Percentiles rank a stretch among this genome's conserved stretches.
Conservation (phyloP, 2,113 vertebrate species). For the Seriola quinqueradiata region DNA sequence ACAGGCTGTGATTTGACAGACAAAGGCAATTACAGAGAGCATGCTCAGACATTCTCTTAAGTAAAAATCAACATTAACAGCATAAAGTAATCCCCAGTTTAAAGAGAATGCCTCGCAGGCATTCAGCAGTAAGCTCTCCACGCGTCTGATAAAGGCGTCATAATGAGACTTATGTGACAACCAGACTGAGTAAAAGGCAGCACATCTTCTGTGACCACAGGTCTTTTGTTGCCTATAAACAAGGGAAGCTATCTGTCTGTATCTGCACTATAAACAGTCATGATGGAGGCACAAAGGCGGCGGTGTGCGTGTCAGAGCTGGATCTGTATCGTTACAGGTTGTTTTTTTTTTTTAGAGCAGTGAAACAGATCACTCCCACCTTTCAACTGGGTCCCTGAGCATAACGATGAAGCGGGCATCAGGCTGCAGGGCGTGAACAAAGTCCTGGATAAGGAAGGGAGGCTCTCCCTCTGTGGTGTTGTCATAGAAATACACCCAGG, state of each 20-base stretch:
- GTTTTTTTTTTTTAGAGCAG: neutral
- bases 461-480: constrained; percentile 91
- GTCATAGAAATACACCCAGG: constrained; percentile 94
- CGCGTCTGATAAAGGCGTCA: constrained; percentile 33
- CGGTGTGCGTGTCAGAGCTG: neutral
- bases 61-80: constrained; percentile 30
- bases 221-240: constrained; percentile 56
- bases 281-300: constrained; percentile 13
- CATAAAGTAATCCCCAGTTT: constrained; percentile 16
- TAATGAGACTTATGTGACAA: constrained; percentile 29
- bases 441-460: constrained; percentile 95
- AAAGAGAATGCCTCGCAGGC: constrained; percentile 21
- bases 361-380: constrained; percentile 78
- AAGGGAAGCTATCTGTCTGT: constrained; percentile 22
- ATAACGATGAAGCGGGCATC: constrained; percentile 93
- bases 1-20: constrained; percentile 46
- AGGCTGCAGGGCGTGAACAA: constrained; percentile 94
- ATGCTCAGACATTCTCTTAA: constrained; percentile 36
- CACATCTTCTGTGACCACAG: constrained; percentile 18
- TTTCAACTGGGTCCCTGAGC: constrained; percentile 97
- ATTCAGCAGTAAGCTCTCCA: constrained; percentile 1
- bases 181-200: constrained; percentile 25
- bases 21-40: constrained; percentile 48
- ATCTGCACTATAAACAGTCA: constrained; percentile 36
- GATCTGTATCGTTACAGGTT: neutral